These are phyloP conservation scores for Siniperca chuatsi DNA, from an alignment of 2,113 vertebrate genomes.

Conservation along the genomic window DNA sequence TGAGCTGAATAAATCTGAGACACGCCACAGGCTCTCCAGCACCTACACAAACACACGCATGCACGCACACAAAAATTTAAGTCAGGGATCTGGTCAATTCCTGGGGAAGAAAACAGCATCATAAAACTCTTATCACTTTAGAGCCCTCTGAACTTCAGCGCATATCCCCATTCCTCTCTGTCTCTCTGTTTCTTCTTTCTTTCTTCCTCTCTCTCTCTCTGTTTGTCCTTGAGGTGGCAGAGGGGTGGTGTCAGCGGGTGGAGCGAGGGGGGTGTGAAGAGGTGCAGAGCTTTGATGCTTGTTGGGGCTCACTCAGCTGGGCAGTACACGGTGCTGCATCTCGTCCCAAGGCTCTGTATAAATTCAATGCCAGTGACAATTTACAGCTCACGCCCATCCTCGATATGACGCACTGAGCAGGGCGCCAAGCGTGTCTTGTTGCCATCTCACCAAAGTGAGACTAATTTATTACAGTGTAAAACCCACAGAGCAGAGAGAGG, in stretches of 20 bases:
- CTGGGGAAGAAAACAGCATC: slow-evolving; percentile 73
- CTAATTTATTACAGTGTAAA: slow-evolving; percentile 82
- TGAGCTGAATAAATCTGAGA: slow-evolving; percentile 78
- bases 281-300: slow-evolving; percentile 66
- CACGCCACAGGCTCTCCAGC: slow-evolving; percentile 47
- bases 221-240: slow-evolving; percentile 81
- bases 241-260: slow-evolving; percentile 64
- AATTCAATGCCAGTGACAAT: slow-evolving; percentile 81
- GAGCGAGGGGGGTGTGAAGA: slow-evolving; percentile 31
- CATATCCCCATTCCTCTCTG: slow-evolving; percentile 43
- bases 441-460: slow-evolving; percentile 74
- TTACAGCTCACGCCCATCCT: slow-evolving; percentile 79
- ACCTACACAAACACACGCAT: slow-evolving; percentile 37
- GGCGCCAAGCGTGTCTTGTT: slow-evolving; percentile 72
- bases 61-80: slow-evolving; percentile 25
- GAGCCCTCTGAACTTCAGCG: slow-evolving; percentile 52
- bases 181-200: slow-evolving; percentile 14
- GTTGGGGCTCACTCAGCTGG: slow-evolving; percentile 78
- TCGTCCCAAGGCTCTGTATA: slow-evolving; percentile 79
- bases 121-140: slow-evolving; percentile 80
- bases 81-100: slow-evolving; percentile 66
- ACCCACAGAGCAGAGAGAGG: slow-evolving; percentile 60
- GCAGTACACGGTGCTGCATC: slow-evolving; percentile 64
- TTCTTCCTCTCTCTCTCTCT: slow-evolving; percentile 37
- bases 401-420: slow-evolving; percentile 72